Percentiles rank a stretch among this genome's conserved stretches.
phyloP scores from a whole-genome alignment of 2,888 invertebrate species.

The Metacarcinus magister region DNA sequence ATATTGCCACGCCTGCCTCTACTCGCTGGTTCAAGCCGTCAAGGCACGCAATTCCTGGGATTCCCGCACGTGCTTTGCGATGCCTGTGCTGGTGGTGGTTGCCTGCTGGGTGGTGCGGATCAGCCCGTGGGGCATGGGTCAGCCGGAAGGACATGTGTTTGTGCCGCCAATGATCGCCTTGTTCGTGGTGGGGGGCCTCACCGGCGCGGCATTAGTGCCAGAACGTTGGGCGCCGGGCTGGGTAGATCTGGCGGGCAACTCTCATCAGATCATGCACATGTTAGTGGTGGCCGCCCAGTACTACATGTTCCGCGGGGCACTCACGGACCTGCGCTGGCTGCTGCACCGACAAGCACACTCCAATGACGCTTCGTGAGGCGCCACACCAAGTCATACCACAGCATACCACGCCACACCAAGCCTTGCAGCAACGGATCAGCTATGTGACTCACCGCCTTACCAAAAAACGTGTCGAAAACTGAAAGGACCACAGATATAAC shows the following conservation, averaged over 20 bases:
- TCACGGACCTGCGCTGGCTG: constrained; percentile 16
- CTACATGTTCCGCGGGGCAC: neutral
- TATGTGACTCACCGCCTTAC: no score
- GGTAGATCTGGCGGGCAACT: neutral
- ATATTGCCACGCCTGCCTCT: neutral
- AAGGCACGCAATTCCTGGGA: neutral
- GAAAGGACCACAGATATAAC: neutral
- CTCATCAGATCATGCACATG: constrained; percentile 22
- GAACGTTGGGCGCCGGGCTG: constrained; percentile 11
- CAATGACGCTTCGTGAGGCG: neutral
- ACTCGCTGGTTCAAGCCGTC: neutral
- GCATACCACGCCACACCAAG: neutral
- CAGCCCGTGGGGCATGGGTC: constrained; percentile 38
- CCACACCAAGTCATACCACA: neutral
- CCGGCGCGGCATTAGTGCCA: neutral
- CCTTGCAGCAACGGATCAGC: neutral
- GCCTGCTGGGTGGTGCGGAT: constrained; percentile 16
- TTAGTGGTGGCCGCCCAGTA: constrained; percentile 12
- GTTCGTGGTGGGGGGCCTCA: neutral
- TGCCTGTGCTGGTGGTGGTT: neutral
- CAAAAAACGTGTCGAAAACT: neutral
- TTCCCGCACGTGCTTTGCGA: neutral
- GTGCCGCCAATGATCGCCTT: neutral
- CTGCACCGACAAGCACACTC: neutral
- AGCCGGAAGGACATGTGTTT: neutral